Conservation (phyloP, 2,113 vertebrate species). For the Anguilla japonica region DNA sequence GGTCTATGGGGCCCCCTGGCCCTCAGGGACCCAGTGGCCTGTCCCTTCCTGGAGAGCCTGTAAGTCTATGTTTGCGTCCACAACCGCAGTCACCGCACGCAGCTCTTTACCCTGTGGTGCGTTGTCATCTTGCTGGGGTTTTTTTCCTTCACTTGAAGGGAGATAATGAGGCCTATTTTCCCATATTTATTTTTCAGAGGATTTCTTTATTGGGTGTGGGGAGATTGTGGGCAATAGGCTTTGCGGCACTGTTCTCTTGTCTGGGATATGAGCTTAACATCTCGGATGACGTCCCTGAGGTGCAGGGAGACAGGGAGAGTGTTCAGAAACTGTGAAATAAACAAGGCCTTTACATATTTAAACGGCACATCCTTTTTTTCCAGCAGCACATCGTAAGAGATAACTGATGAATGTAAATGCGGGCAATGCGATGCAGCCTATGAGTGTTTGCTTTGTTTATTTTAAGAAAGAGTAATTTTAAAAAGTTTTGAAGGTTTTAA, state of each 20-base stretch:
- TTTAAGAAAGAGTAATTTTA: neutral
- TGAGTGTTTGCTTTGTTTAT: neutral
- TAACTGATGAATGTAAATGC: neutral
- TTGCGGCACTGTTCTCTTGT: slow-evolving; percentile 23
- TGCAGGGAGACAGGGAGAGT: neutral
- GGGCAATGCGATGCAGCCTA: neutral
- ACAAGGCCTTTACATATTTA: neutral
- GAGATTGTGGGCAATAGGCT: slow-evolving; percentile 14
- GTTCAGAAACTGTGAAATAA: neutral
- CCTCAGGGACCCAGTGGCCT: slow-evolving; percentile 93
- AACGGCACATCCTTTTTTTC: neutral
- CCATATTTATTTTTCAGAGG: slow-evolving; percentile 1
- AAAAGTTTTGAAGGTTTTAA: neutral
- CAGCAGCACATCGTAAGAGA: neutral
- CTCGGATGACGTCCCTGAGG: slow-evolving; percentile 37
- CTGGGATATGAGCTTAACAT: slow-evolving; percentile 37
- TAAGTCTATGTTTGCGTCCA: slow-evolving; percentile 61
- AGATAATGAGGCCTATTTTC: slow-evolving; percentile 3
- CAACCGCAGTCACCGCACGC: too few relatives aligned
- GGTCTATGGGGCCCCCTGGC: slow-evolving; percentile 88
- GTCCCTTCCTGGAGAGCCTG: slow-evolving; percentile 92
- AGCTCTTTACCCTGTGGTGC: neutral
- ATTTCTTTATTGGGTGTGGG: slow-evolving; percentile 24
- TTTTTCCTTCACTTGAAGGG: slow-evolving; percentile 5
- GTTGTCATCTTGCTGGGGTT: neutral